Evolutionary conservation across 2,113 vertebrate species (phyloP).

Genomic region (Cyrtonyx montezumae): DNA sequence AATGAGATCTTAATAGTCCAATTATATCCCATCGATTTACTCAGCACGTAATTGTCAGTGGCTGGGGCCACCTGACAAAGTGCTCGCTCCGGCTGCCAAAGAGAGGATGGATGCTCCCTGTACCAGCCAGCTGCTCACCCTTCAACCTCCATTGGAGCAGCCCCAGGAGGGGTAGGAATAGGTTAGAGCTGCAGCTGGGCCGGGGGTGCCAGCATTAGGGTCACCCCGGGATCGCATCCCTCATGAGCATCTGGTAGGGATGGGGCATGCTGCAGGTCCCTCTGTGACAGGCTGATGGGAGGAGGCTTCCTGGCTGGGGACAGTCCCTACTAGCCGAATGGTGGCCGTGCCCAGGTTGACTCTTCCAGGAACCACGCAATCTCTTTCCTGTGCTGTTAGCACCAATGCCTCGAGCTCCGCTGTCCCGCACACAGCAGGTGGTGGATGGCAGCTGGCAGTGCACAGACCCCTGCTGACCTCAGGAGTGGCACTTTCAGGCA

Average conservation of each 20-base stretch:
- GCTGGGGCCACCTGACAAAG: constrained; percentile 73
- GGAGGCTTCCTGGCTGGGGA: not conserved
- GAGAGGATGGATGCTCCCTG: not conserved
- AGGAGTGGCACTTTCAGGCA: not conserved
- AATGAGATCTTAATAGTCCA: constrained; percentile 88
- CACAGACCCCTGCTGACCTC: not conserved
- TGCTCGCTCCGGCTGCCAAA: constrained; percentile 52
- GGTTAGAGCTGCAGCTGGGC: not conserved
- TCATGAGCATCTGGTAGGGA: not conserved
- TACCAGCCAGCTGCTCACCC: constrained; percentile 35
- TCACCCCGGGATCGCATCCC: not conserved
- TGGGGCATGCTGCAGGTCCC: not conserved
- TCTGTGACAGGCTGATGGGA: not conserved
- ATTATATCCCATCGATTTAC: constrained; percentile 81
- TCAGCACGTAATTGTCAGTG: constrained; percentile 73
- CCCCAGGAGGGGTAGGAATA: not conserved
- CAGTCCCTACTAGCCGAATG: not conserved
- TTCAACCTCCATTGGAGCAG: not conserved
- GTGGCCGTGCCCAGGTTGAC: fast-evolving
- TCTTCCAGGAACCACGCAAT: not conserved
- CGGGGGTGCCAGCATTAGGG: fast-evolving
- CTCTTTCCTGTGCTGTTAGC: not conserved
- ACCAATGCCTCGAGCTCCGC: not conserved
- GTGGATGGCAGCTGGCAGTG: not conserved
- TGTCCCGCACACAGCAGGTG: not conserved